phyloP scores from a whole-genome alignment of 2,888 invertebrate species.

The Eupsilia transversa region DNA sequence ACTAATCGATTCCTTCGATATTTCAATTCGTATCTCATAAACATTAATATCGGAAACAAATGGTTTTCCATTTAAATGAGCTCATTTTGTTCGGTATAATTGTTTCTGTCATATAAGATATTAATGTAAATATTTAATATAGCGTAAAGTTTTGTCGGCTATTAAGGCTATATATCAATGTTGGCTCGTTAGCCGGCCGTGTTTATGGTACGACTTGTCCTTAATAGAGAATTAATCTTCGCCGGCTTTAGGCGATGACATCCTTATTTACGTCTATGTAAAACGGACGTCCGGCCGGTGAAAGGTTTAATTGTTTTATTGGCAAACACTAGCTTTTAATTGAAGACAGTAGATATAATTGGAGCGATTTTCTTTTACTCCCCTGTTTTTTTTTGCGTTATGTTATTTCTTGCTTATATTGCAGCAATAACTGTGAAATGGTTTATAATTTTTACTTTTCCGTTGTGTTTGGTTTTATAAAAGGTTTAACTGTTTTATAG shows the following conservation, averaged over 20 bases:
- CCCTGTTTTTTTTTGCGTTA: slow-evolving; percentile 54
- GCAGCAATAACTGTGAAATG: slow-evolving; percentile 29
- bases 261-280: slow-evolving; percentile 76
- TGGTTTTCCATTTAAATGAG: slow-evolving; percentile 65
- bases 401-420: slow-evolving; percentile 36
- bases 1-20: slow-evolving; percentile 48
- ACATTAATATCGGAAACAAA: slow-evolving; percentile 62
- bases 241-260: slow-evolving; percentile 78
- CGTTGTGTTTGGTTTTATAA: slow-evolving; percentile 4
- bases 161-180: slow-evolving; percentile 70
- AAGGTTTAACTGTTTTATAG: background rate
- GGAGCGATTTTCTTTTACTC: slow-evolving; percentile 53
- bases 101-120: slow-evolving; percentile 66
- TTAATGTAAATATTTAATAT: slow-evolving; percentile 70
- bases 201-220: slow-evolving; percentile 66
- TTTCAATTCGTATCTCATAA: slow-evolving; percentile 59
- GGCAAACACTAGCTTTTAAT: slow-evolving; percentile 65
- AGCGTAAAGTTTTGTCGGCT: slow-evolving; percentile 59
- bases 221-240: slow-evolving; percentile 76
- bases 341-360: slow-evolving; percentile 30
- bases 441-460: slow-evolving; percentile 2
- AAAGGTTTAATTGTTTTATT: slow-evolving; percentile 83
- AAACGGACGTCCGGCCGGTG: slow-evolving; percentile 84
- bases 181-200: slow-evolving; percentile 66
- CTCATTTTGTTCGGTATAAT: slow-evolving; percentile 65